These are phyloP conservation scores for Asobara japonica DNA, from an alignment of 1,140 invertebrate species.

Conservation along the genomic window DNA sequence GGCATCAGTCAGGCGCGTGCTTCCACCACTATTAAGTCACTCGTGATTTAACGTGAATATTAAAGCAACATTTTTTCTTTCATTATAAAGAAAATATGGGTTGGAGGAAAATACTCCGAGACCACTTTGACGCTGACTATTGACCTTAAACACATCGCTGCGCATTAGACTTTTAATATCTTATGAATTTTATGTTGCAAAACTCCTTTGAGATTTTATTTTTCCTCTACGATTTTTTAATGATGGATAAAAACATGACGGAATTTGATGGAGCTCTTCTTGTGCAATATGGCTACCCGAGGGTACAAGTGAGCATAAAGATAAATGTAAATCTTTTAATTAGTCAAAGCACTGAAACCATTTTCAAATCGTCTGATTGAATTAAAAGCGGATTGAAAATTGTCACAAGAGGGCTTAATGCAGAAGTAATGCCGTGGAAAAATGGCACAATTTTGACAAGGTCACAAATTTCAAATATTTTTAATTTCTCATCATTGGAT, in stretches of 20 bases:
- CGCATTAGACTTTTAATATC: neutral
- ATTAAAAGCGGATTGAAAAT: no score
- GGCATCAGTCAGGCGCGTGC: neutral
- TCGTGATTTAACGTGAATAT: constrained; percentile 29
- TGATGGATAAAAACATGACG: neutral
- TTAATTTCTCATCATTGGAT: no score
- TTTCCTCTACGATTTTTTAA: neutral
- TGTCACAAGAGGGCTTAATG: no score
- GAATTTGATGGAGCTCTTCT: neutral
- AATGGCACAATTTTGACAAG: no score
- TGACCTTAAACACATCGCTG: neutral
- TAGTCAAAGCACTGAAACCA: no score
- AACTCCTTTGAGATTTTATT: neutral
- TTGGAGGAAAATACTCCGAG: no score
- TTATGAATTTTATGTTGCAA: neutral
- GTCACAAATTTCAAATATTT: no score
- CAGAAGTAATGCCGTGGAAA: no score
- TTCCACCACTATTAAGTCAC: constrained; percentile 34
- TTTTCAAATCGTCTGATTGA: no score
- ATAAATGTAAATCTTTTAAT: no score
- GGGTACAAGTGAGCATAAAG: no score
- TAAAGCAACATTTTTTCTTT: constrained; percentile 31
- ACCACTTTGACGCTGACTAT: neutral
- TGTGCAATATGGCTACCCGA: no score
- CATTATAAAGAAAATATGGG: neutral